These are phyloP conservation scores for Lagocephalus sceleratus DNA, from an alignment of 2,797 vertebrate species.

Conservation along the genomic window DNA sequence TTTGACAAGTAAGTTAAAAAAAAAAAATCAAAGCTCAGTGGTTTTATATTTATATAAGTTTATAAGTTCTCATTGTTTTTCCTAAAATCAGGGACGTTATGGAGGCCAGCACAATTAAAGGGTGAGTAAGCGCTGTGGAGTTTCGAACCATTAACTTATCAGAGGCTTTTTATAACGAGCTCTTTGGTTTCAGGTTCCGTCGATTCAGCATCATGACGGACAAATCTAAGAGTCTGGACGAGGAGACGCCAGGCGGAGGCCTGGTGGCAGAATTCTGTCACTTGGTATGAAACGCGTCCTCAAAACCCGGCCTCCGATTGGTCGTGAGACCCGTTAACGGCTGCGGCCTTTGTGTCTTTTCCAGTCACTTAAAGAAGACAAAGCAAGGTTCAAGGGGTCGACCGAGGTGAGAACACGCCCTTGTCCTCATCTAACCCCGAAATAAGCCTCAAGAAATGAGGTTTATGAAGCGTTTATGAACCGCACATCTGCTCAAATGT, in stretches of 20 bases:
- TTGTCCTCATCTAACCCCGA: neutral
- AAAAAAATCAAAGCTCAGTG: no score
- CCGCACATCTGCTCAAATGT: no score
- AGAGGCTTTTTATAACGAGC: neutral
- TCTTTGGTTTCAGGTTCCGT: conserved; percentile 72
- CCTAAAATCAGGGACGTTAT: conserved; percentile 78
- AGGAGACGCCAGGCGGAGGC: conserved; percentile 82
- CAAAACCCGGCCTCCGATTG: neutral
- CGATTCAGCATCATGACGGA: conserved; percentile 85
- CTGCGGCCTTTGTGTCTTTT: neutral
- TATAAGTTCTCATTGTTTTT: neutral
- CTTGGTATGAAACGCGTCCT: conserved; percentile 55
- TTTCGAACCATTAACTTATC: neutral
- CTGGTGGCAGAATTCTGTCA: conserved; percentile 87
- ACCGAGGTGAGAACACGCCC: conserved; percentile 77
- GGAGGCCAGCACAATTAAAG: conserved; percentile 79
- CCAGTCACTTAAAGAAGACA: conserved; percentile 86
- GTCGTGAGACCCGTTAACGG: neutral
- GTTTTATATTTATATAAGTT: no score
- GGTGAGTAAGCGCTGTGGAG: conserved; percentile 69
- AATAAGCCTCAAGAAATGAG: no score
- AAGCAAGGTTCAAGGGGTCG: conserved; percentile 70
- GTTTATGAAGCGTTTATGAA: no score
- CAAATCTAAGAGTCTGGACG: conserved; percentile 84
- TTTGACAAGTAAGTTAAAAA: conserved; percentile 93